Percentiles rank a stretch among this genome's conserved stretches.
Evolutionary conservation across 2,888 invertebrate genomes (phyloP).

Genomic region (Eupeodes latifasciatus): DNA sequence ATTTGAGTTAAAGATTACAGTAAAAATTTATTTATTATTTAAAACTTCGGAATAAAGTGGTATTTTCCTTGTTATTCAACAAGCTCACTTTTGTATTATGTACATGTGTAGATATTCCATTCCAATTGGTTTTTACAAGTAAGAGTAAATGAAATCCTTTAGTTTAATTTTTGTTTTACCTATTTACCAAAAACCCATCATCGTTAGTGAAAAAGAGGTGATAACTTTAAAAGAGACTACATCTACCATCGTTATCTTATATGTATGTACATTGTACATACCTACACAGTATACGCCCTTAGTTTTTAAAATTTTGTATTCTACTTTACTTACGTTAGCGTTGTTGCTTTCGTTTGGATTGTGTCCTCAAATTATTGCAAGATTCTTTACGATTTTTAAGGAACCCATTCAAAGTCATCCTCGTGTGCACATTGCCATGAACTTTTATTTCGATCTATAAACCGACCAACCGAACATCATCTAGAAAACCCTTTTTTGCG

Average conservation of each 20-base stretch:
- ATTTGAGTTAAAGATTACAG: too few species aligned
- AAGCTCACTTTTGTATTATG: too few species aligned
- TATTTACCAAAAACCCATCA: background rate
- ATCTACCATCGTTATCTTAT: background rate
- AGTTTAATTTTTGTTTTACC: too few species aligned
- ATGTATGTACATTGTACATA: too few species aligned
- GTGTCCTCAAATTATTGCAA: constrained; percentile 69
- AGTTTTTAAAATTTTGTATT: constrained; percentile 15
- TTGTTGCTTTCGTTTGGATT: constrained; percentile 59
- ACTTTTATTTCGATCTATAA: constrained; percentile 70
- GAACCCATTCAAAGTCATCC: constrained; percentile 64
- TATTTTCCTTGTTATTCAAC: too few species aligned
- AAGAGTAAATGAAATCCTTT: too few species aligned
- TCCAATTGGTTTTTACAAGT: too few species aligned
- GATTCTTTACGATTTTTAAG: constrained; percentile 64
- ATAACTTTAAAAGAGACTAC: background rate
- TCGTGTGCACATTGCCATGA: constrained; percentile 58
- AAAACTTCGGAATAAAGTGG: too few species aligned
- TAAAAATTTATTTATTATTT: too few species aligned
- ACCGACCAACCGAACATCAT: constrained; percentile 29
- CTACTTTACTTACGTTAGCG: constrained; percentile 41
- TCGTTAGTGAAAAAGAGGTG: background rate
- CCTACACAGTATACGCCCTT: background rate
- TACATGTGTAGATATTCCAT: too few species aligned
- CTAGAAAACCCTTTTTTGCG: constrained; percentile 29